Conservation (phyloP, 2,113 vertebrate species). For the Microcebus lehilahytsara region DNA sequence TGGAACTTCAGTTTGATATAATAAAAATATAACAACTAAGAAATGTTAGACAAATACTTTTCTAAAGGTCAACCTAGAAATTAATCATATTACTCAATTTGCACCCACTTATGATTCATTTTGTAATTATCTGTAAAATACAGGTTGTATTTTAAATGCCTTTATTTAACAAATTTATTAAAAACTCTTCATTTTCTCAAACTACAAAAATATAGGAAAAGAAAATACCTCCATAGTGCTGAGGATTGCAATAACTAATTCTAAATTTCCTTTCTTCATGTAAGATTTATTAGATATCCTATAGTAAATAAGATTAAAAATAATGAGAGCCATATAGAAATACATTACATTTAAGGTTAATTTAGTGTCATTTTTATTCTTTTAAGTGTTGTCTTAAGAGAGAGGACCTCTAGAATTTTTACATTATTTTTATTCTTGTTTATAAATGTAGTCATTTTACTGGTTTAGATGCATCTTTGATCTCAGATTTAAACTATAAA, state of each 20-base stretch:
- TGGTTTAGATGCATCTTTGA: background rate
- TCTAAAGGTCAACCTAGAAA: slow-evolving; percentile 69
- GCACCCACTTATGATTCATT: slow-evolving; percentile 67
- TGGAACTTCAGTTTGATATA: slow-evolving; percentile 57
- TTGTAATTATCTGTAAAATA: slow-evolving; percentile 74
- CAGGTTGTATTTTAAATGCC: slow-evolving; percentile 65
- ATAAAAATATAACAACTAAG: slow-evolving; percentile 39
- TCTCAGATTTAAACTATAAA: background rate
- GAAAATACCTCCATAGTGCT: slow-evolving; percentile 17
- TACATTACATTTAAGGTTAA: background rate
- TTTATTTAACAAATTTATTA: slow-evolving; percentile 71
- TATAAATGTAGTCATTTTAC: background rate
- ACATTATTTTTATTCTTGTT: background rate
- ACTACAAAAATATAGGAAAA: slow-evolving; percentile 34
- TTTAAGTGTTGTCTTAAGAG: background rate
- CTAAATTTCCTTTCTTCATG: slow-evolving; percentile 16
- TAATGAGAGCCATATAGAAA: background rate
- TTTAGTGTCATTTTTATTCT: background rate
- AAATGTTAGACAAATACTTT: slow-evolving; percentile 62
- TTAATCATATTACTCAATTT: slow-evolving; percentile 76
- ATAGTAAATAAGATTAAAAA: slow-evolving; percentile 40
- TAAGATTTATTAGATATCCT: background rate
- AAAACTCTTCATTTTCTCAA: slow-evolving; percentile 46
- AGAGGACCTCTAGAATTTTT: background rate
- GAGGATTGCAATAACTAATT: slow-evolving; percentile 16